Conservation (phyloP, 2,113 vertebrate species). For the Porphyrio hochstetteri region DNA sequence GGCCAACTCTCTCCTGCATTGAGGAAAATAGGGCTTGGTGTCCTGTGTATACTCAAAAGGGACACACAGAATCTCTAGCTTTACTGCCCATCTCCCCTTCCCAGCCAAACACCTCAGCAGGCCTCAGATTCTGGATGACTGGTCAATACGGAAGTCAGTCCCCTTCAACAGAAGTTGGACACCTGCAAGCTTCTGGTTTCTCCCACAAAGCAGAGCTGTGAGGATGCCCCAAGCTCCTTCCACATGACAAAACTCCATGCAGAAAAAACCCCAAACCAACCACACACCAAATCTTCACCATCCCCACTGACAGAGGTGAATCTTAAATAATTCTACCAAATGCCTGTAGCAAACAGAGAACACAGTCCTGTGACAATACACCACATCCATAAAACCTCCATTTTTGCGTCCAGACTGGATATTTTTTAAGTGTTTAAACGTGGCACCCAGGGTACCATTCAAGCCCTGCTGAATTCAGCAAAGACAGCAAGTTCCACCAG, state of each 20-base stretch:
- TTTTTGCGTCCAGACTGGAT: neutral
- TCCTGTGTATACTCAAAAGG: neutral
- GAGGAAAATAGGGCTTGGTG: neutral
- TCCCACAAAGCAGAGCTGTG: neutral
- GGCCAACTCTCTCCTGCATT: neutral
- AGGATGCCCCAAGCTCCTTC: neutral
- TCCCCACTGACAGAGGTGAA: neutral
- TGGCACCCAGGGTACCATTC: neutral
- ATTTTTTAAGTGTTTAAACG: neutral
- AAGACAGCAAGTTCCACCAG: neutral
- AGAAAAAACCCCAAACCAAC: neutral
- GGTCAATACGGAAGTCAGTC: neutral
- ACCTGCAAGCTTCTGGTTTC: neutral
- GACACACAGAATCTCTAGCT: neutral
- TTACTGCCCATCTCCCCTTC: neutral
- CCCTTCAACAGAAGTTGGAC: neutral
- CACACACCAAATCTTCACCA: neutral
- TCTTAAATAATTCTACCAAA: neutral
- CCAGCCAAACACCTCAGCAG: neutral
- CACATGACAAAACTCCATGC: neutral
- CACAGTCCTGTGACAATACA: neutral
- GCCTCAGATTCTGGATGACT: neutral
- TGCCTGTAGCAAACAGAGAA: neutral
- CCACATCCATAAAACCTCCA: neutral
- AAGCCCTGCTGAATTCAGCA: neutral